Evolutionary conservation across 2,888 invertebrate species (phyloP).

Genomic region (Rotaria socialis): DNA sequence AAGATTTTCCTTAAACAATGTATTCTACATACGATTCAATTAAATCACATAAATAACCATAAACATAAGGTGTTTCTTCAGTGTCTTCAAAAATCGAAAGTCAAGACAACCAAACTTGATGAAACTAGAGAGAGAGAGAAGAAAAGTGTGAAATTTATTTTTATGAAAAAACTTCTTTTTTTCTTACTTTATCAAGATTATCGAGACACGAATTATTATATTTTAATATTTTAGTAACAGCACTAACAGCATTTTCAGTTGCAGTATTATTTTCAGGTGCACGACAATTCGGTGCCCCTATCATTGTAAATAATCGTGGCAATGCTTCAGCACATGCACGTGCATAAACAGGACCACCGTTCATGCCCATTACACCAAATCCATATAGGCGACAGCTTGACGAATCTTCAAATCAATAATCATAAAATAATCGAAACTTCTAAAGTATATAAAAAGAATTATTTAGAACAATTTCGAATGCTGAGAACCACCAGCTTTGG

Average conservation of each 20-base stretch:
- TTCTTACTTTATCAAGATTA: neutral
- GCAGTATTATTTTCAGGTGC: conserved; percentile 78
- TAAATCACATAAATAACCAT: conserved; percentile 87
- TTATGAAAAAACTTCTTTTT: neutral
- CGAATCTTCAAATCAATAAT: conserved; percentile 57
- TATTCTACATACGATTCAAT: conserved; percentile 67
- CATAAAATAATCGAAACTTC: neutral
- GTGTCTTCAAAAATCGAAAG: conserved; percentile 90
- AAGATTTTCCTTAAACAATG: too few relatives aligned
- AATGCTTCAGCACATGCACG: conserved; percentile 67
- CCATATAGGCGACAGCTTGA: conserved; percentile 95
- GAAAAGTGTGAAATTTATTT: conserved; percentile 58
- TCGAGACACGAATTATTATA: conserved; percentile 60
- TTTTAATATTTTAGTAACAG: conserved; percentile 92
- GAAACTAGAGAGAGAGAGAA: conserved; percentile 63
- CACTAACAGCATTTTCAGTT: conserved; percentile 97
- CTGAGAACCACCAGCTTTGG: too few relatives aligned
- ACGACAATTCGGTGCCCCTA: conserved; percentile 75
- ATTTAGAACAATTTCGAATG: too few relatives aligned
- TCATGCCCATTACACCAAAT: conserved; percentile 81
- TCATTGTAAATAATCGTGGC: conserved; percentile 76
- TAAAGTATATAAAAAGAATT: too few relatives aligned
- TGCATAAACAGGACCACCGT: conserved; percentile 63
- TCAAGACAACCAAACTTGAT: conserved; percentile 89
- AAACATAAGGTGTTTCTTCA: conserved; percentile 91